Base-by-base conservation (phyloP, 2,888 invertebrate genomes). In the Xestia rhomboidea region DNA sequence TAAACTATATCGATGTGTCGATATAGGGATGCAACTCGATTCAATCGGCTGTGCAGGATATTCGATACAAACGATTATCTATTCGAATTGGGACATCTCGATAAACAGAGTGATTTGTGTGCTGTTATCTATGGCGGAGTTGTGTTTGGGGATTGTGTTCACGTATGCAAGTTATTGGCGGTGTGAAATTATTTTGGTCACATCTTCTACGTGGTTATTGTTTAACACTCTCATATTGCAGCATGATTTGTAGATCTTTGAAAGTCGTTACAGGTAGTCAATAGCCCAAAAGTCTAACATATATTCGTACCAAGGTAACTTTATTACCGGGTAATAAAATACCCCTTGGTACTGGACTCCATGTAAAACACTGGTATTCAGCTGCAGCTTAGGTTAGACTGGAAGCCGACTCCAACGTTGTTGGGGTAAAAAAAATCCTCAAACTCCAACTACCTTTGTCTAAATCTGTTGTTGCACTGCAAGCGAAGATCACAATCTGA, bases 31-130 rank as follows among this genome's bases (percentile, higher is more conserved):
- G 83, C 78, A 87, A 49, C 74, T 72, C 83, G 66, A 69, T 76
- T 75, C 79, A 83, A 84, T 77, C 71, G 73, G 15, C 64, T 73
- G 76, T 51, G 74, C 77, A 73, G 69, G 80, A 77, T 86, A 87
- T 80, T 78, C 79, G 83, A 82, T 81, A 75, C 70, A 83, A 88
- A 87, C 84, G 86, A 88, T 88, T 84, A 81, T 84, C 80, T 80
- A 73, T 83, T 83, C 75, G 79, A 79, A 85, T 77, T 78, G 80
- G 89, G 73, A 81, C 82, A 88, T 88, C 85, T 81, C 82, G 83
- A 87, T 86, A 87, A 84, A 71, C 72, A 30, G 62, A 79, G 76
- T 76, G 87, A 87, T 87, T 81, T 87, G 85, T 84, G 80, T 80
- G 4, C 24, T 79, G 70, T 68, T 70, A 72, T 82, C 70, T 74